Percentiles rank a stretch among this genome's conserved stretches.
These are phyloP conservation scores for Acrossocheilus fasciatus DNA, from an alignment of 2,797 vertebrate genomes.

Conservation along the genomic window DNA sequence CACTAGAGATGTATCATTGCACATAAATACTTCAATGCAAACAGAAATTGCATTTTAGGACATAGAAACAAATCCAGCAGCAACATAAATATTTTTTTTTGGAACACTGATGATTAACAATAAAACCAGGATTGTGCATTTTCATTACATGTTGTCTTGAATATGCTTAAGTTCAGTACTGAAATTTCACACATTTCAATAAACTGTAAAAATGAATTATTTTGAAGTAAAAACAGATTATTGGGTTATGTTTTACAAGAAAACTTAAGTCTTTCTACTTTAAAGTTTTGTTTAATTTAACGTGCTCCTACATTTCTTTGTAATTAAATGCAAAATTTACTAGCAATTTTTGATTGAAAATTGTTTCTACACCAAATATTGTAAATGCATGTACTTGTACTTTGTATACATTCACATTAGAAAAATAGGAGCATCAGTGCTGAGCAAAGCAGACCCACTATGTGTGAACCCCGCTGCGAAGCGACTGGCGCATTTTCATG, in stretches of 20 bases:
- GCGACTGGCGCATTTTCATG: slow-evolving; percentile 82
- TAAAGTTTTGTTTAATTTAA: neutral
- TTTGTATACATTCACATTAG: slow-evolving; percentile 34
- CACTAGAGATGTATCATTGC: neutral
- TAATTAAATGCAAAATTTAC: neutral
- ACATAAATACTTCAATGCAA: neutral
- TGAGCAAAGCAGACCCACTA: slow-evolving; percentile 67
- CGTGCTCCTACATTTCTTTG: neutral
- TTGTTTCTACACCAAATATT: neutral
- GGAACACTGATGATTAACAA: neutral
- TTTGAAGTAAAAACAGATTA: neutral
- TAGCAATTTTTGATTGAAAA: neutral
- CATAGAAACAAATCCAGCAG: neutral
- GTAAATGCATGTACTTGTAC: neutral
- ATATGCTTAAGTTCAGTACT: neutral
- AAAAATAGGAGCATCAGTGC: slow-evolving; percentile 29
- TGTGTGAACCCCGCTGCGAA: slow-evolving; percentile 75
- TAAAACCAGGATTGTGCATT: neutral
- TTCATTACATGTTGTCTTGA: neutral
- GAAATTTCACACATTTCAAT: neutral
- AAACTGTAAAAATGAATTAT: no score
- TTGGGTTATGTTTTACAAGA: neutral
- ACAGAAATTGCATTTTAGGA: neutral
- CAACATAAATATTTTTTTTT: neutral
- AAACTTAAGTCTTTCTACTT: neutral